phyloP scores from a whole-genome alignment of 2,113 vertebrate genomes.

The Hemiprocne comata region DNA sequence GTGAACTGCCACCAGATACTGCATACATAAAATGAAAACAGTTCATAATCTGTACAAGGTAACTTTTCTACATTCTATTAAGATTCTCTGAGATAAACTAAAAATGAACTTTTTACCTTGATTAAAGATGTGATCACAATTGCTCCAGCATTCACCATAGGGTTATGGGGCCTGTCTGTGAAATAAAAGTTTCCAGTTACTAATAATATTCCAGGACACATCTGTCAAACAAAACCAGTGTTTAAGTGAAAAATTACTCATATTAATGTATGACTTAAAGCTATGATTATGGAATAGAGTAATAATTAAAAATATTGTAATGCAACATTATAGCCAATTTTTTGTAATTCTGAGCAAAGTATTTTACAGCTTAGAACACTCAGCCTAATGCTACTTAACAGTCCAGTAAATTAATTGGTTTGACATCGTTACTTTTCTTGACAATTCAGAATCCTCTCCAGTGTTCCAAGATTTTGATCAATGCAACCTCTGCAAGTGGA shows the following conservation, averaged over 20 bases:
- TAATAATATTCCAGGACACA: not conserved
- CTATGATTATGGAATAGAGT: not conserved
- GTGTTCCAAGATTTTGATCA: not conserved
- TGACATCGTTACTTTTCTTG: not conserved
- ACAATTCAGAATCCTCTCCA: not conserved
- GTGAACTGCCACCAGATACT: not conserved
- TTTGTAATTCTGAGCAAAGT: not conserved
- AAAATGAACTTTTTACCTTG: constrained; percentile 86
- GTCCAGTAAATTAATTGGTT: not conserved
- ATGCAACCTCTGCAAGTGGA: not conserved
- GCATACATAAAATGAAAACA: not conserved
- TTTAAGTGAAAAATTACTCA: not conserved
- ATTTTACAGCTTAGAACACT: not conserved
- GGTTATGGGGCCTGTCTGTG: constrained; percentile 97
- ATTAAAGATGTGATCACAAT: constrained; percentile 98
- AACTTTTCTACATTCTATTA: not conserved
- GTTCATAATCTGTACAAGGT: not conserved
- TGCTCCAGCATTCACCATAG: constrained; percentile 98
- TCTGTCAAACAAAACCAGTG: not conserved
- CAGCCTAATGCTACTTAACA: not conserved
- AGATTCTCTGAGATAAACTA: constrained; percentile 50
- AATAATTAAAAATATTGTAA: not conserved
- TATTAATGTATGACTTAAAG: not conserved
- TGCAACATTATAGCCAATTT: not conserved
- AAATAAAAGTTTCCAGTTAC: constrained; percentile 43